phyloP scores from a whole-genome alignment of 2,797 vertebrate genomes.

The Bucorvus abyssinicus region DNA sequence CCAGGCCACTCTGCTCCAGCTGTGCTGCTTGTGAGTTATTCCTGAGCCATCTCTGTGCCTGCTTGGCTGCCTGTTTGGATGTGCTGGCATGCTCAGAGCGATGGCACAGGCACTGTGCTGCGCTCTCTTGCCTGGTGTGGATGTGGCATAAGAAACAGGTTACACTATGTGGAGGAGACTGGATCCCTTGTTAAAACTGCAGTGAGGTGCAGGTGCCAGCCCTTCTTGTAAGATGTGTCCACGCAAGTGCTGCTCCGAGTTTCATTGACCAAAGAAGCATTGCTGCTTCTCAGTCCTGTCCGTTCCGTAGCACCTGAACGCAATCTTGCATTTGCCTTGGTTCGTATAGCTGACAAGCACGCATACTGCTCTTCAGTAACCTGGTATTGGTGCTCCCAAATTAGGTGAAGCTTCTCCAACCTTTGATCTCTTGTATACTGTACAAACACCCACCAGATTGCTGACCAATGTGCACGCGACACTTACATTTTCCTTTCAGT shows the following conservation, averaged over 20 bases:
- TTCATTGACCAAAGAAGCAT: not conserved
- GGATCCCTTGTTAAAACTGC: not conserved
- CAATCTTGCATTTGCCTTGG: not conserved
- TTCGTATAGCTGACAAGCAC: not conserved
- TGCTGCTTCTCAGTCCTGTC: not conserved
- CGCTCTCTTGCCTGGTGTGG: not conserved
- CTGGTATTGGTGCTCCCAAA: not conserved
- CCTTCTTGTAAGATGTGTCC: not conserved
- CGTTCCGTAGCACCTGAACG: not conserved
- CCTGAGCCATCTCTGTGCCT: accelerated
- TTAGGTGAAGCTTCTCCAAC: not conserved
- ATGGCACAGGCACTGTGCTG: not conserved
- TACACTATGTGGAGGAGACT: not conserved
- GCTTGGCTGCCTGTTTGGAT: accelerated
- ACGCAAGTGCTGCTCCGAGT: not conserved
- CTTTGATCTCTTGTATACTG: not conserved
- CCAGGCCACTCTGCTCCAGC: not conserved
- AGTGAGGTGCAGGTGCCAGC: not conserved
- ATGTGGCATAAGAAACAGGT: not conserved
- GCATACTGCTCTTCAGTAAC: not conserved
- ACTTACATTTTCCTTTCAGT: not conserved
- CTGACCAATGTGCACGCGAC: not conserved
- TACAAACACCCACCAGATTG: not conserved
- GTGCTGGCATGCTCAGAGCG: not conserved
- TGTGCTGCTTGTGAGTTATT: not conserved